Conservation (phyloP, 1,140 invertebrate species). For the Parapsyche elsis region DNA sequence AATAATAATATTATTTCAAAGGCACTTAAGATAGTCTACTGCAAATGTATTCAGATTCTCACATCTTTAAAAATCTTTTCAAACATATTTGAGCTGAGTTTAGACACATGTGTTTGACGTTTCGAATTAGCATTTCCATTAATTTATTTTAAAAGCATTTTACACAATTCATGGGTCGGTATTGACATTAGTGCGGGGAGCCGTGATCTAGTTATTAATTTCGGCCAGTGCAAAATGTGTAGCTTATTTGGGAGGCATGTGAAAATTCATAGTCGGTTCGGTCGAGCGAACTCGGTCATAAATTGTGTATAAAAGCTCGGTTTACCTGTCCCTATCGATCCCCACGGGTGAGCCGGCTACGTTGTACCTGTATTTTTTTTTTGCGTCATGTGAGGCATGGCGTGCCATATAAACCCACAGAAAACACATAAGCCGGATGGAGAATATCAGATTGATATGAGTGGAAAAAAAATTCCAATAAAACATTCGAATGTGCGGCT, state of each 20-base stretch:
- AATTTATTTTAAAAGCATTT: too few species aligned
- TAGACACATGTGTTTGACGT: too few species aligned
- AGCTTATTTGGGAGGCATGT: conserved; percentile 6
- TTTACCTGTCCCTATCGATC: conserved; percentile 41
- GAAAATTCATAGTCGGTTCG: conserved; percentile 24
- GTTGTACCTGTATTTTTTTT: conserved; percentile 16
- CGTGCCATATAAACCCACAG: conserved; percentile 11
- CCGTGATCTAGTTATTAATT: too few species aligned
- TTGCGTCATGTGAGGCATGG: conserved; percentile 30
- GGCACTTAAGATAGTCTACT: too few species aligned
- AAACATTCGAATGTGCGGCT: conserved; percentile 7
- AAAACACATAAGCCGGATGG: background rate
- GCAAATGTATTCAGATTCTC: too few species aligned
- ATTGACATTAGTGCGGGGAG: too few species aligned
- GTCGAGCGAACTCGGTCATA: background rate
- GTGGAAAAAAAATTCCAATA: background rate
- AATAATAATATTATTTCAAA: too few species aligned
- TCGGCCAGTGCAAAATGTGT: background rate
- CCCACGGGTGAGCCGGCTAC: conserved; percentile 25
- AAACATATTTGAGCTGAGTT: too few species aligned
- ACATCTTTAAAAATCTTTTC: too few species aligned
- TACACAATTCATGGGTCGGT: too few species aligned
- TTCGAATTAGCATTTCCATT: too few species aligned
- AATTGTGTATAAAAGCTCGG: conserved; percentile 37
- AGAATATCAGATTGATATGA: conserved; percentile 12